Conservation (phyloP, 2,888 invertebrate genomes). For the Ephialtes manifestator region DNA sequence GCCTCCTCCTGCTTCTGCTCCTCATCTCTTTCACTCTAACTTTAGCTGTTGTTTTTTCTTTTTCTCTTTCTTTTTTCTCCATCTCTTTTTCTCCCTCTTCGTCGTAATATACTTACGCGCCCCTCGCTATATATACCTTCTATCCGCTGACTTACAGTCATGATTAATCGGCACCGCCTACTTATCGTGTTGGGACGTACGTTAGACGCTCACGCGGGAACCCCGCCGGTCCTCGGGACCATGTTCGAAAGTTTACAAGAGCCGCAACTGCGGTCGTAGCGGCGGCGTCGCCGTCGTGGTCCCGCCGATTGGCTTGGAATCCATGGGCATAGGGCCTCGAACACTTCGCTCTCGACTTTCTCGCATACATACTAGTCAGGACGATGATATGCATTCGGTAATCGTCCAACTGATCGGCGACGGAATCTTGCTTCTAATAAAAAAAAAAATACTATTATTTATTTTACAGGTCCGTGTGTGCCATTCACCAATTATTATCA, state of each 20-base stretch:
- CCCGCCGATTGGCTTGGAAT: slow-evolving; percentile 18
- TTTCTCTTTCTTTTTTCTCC: slow-evolving; percentile 5
- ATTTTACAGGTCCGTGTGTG: background rate
- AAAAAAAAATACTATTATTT: slow-evolving; percentile 46
- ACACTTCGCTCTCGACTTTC: slow-evolving; percentile 12
- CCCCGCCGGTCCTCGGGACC: slow-evolving; percentile 59
- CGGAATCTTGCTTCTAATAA: slow-evolving; percentile 28
- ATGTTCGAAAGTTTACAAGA: slow-evolving; percentile 68
- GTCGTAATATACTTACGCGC: slow-evolving; percentile 67
- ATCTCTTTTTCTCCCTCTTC: slow-evolving; percentile 42
- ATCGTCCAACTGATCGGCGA: slow-evolving; percentile 11
- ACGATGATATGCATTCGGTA: slow-evolving; percentile 34
- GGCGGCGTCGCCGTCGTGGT: slow-evolving; percentile 30
- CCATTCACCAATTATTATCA: slow-evolving; percentile 15
- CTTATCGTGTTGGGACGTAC: slow-evolving; percentile 78
- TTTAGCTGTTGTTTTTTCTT: slow-evolving; percentile 18
- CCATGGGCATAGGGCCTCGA: background rate
- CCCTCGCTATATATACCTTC: slow-evolving; percentile 50
- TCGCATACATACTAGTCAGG: background rate
- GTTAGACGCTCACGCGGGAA: slow-evolving; percentile 61
- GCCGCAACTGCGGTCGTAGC: slow-evolving; percentile 44
- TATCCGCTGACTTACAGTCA: slow-evolving; percentile 78
- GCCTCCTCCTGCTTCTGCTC: slow-evolving; percentile 45
- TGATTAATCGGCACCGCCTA: slow-evolving; percentile 83
- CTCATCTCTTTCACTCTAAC: slow-evolving; percentile 51